These are phyloP conservation scores for Leucoraja ocellata DNA, from an alignment of 2,797 vertebrate genomes.

Conservation along the genomic window DNA sequence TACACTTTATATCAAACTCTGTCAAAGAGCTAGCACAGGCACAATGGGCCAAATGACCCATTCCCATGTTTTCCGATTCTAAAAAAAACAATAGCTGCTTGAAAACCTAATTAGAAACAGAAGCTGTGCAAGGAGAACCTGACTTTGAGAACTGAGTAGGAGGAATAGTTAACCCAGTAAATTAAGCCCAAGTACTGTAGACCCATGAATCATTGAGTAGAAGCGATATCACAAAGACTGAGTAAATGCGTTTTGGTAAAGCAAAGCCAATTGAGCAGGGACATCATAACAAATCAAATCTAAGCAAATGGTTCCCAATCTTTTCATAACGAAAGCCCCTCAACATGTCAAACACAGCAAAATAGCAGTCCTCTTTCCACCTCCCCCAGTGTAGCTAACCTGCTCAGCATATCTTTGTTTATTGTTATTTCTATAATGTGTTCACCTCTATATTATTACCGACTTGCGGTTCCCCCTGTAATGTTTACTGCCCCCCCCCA, in stretches of 20 bases:
- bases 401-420: no score
- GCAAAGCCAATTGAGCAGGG: neutral
- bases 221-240: neutral
- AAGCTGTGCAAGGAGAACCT: neutral
- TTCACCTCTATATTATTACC: no score
- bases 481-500: no score
- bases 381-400: no score
- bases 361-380: no score
- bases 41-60: neutral
- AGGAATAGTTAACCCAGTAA: neutral
- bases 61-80: neutral
- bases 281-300: neutral
- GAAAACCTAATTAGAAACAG: neutral
- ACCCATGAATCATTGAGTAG: neutral
- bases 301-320: neutral
- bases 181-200: neutral
- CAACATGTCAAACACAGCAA: no score
- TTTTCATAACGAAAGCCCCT: no score
- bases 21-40: neutral
- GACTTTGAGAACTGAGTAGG: neutral
- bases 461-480: no score
- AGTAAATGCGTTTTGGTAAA: neutral
- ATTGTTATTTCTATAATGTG: no score
- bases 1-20: neutral
- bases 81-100: neutral